Base-by-base conservation (phyloP, 2,888 invertebrate species). In the Eurytoma adleriae region DNA sequence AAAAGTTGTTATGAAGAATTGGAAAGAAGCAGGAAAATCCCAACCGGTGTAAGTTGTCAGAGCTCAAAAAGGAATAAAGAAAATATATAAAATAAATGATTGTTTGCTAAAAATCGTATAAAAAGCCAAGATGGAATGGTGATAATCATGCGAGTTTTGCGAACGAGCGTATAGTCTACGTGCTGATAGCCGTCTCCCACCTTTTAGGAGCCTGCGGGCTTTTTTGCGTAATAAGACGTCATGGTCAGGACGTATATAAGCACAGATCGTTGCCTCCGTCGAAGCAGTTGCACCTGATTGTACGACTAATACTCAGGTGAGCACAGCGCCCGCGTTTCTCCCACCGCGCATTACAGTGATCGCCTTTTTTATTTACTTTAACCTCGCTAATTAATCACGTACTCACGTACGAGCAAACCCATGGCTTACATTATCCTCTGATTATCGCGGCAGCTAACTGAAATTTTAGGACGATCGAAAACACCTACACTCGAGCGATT, bases 181-280 rank as follows among this genome's bases (percentile, higher is more conserved):
- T 69, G 83, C 75, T 69, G 83, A 83, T 84, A n/a, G 48, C n/a
- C 73, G 68, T 79, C 85, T 86, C 86, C 85, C 86, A 86, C 86
- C 79, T 83, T 81, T 79, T 80, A 75, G 79, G 79, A 79, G 83
- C 80, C 80, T 83, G 83, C 81, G 78, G 83, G 83, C 81, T 83
- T 82, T 84, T 84, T 85, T 85, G 87, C 87, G 87, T 86, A 87
- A 87, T 85, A 82, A 85, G 84, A 83, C 83, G 82, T 84, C 85
- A 84, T 82, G 78, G 83, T 81, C 84, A 85, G 84, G 84, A 78
- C 81, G 85, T 88, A 86, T 87, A 88, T 88, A 89, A 89, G 85
- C 85, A 83, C 85, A 83, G 79, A 83, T 77, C 77, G 83, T 79
- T 27, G 83, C 83, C 82, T 79, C 79, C 72, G 71, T 81, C 79